Evolutionary conservation across 2,888 invertebrate species (phyloP).

Genomic region (Gasteruption jaculator): DNA sequence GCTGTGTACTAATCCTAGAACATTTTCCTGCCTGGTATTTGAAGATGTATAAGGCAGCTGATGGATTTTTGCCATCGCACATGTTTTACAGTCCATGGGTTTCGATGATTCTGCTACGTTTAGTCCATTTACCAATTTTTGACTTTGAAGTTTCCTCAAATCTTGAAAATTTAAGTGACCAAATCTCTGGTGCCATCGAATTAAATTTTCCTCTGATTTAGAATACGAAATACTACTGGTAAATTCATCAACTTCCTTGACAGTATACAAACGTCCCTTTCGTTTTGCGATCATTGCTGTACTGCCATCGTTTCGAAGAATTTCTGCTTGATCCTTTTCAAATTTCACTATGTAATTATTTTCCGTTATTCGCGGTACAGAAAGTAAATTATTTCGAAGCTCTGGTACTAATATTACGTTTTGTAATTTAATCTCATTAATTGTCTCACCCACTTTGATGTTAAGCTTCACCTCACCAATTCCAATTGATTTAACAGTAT

Average conservation of each 20-base stretch:
- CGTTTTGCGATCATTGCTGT: conserved; percentile 5
- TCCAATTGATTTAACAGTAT: conserved; percentile 2
- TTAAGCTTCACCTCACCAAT: conserved; percentile 11
- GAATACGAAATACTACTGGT: not conserved
- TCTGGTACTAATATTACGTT: conserved; percentile 30
- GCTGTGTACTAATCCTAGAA: conserved; percentile 22
- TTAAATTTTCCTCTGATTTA: conserved; percentile 5
- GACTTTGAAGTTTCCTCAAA: conserved; percentile 16
- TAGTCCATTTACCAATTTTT: conserved; percentile 20
- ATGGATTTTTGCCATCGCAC: conserved; percentile 24
- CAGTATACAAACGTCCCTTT: conserved; percentile 11
- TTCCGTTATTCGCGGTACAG: conserved; percentile 28
- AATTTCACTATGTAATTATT: conserved; percentile 28
- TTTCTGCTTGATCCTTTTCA: conserved; percentile 19
- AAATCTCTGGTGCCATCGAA: conserved; percentile 24
- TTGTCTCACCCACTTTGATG: not conserved
- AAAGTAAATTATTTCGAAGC: conserved; percentile 30
- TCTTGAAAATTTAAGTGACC: conserved; percentile 25
- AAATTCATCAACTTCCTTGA: conserved; percentile 3
- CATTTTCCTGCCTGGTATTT: conserved; percentile 12
- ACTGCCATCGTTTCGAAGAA: conserved; percentile 21
- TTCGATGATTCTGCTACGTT: conserved; percentile 7
- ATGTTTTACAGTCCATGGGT: conserved; percentile 17
- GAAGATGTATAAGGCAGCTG: conserved; percentile 19
- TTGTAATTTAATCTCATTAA: conserved; percentile 19